These are phyloP conservation scores for Strix uralensis DNA, from an alignment of 2,113 vertebrate species.

Conservation along the genomic window DNA sequence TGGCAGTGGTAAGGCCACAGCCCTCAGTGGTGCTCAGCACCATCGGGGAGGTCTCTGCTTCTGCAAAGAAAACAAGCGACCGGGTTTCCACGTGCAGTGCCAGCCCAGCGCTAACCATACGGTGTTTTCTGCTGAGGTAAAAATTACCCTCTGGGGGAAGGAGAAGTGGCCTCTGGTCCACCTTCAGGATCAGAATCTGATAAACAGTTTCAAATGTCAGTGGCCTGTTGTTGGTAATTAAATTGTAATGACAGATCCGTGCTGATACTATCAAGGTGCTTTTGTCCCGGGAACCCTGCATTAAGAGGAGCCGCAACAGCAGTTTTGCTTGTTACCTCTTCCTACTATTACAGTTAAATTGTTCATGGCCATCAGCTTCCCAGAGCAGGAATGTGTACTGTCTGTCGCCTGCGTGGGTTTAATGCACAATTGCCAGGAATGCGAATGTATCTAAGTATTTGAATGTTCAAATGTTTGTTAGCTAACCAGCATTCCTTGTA, in stretches of 20 bases:
- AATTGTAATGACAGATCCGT: conserved; percentile 56
- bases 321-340: conserved; percentile 47
- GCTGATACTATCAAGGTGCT: conserved; percentile 60
- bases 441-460: not conserved
- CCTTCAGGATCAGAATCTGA: conserved; percentile 48
- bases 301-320: conserved; percentile 32
- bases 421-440: not conserved
- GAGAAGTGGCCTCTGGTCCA: not conserved
- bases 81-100: not conserved
- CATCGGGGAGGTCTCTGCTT: accelerated
- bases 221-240: conserved; percentile 65
- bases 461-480: not conserved
- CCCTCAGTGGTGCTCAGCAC: not conserved
- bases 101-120: not conserved
- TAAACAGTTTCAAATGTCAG: conserved; percentile 61
- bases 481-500: not conserved
- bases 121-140: not conserved
- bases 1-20: not conserved
- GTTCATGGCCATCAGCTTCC: not conserved
- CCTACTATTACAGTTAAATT: conserved; percentile 35
- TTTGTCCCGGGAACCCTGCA: conserved; percentile 36
- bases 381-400: not conserved
- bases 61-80: not conserved
- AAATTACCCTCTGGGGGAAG: not conserved
- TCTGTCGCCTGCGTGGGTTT: not conserved